Evolutionary conservation across 2,888 invertebrate species (phyloP).

Genomic region (Nemotelus nigrinus): DNA sequence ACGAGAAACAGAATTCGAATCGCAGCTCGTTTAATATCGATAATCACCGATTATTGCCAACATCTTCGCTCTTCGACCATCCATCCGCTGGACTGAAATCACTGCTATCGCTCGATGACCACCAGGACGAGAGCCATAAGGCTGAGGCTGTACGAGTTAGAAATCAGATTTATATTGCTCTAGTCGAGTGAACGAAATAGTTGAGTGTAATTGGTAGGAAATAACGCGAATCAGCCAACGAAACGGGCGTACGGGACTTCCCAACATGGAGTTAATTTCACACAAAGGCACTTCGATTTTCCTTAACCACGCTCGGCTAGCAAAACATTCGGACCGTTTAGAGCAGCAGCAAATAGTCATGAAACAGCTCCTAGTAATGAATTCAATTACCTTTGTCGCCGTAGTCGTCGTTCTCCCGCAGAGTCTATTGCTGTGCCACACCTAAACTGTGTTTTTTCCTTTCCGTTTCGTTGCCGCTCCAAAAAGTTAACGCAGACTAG

Average conservation of each 20-base stretch:
- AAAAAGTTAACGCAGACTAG: not conserved
- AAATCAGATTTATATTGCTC: constrained; percentile 5
- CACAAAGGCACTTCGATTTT: constrained; percentile 44
- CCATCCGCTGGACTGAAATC: constrained; percentile 1
- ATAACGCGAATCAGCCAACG: not conserved
- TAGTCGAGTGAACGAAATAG: not conserved
- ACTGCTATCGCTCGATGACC: not conserved
- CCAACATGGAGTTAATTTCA: constrained; percentile 49
- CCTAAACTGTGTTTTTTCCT: constrained; percentile 17
- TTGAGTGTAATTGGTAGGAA: constrained; percentile 36
- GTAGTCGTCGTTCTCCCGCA: constrained; percentile 11
- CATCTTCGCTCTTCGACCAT: not conserved
- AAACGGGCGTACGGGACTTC: constrained; percentile 6
- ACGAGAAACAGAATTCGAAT: constrained; percentile 1
- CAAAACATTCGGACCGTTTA: constrained; percentile 25
- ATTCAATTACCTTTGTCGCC: constrained; percentile 35
- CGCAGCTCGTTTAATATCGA: constrained; percentile 15
- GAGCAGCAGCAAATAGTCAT: constrained; percentile 5
- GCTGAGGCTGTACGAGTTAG: not conserved
- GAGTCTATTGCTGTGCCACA: constrained; percentile 4
- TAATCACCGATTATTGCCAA: constrained; percentile 30
- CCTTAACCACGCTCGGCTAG: constrained; percentile 27
- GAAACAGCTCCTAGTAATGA: constrained; percentile 17
- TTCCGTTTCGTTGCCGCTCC: constrained; percentile 2
- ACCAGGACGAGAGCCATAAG: not conserved